A percentile compares a stretch with the other conserved stretches of the same genome.
phyloP scores from a whole-genome alignment of 2,113 vertebrate species.

The Numida meleagris region DNA sequence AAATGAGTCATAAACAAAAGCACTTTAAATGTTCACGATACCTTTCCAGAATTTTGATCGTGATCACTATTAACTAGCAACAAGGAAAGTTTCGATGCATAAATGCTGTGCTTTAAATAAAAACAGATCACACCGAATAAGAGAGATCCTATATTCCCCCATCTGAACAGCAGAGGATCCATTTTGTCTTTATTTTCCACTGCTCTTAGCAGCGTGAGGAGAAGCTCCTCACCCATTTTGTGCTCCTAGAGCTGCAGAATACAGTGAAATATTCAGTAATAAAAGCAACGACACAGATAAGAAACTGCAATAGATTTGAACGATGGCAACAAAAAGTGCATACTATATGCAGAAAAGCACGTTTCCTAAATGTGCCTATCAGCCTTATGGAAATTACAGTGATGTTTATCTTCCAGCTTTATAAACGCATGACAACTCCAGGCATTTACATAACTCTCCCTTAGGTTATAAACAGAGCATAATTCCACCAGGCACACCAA shows the following conservation, averaged over 20 bases:
- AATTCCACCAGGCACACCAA: neutral
- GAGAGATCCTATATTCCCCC: neutral
- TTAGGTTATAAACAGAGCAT: neutral
- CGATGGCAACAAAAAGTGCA: rapidly evolving
- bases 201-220: neutral
- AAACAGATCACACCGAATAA: neutral
- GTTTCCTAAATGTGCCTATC: rapidly evolving
- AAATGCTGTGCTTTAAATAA: neutral
- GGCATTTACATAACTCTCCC: neutral
- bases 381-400: neutral
- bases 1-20: neutral
- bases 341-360: rapidly evolving
- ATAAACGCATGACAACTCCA: rapidly evolving
- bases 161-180: neutral
- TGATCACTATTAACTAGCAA: rapidly evolving
- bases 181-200: neutral
- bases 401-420: neutral
- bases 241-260: neutral
- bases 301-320: neutral
- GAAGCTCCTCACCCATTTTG: constrained; percentile 24
- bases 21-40: rapidly evolving
- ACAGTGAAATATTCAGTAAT: neutral
- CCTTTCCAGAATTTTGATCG: neutral
- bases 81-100: neutral
- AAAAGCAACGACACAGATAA: neutral